Percentiles rank a stretch among this genome's conserved stretches.
Evolutionary conservation across 1,140 invertebrate species (phyloP).

Genomic region (Battus philenor): DNA sequence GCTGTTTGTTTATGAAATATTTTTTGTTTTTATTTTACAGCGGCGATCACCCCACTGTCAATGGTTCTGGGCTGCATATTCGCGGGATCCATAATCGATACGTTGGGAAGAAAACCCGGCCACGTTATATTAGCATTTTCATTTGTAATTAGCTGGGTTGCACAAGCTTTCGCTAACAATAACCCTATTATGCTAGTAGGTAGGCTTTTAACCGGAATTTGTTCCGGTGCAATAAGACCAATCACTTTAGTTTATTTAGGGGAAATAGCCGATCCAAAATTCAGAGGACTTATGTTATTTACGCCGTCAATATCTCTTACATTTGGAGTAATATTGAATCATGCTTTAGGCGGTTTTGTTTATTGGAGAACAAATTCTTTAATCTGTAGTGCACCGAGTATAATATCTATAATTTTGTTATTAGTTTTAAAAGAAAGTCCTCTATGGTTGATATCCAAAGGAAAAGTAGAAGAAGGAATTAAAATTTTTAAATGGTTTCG

Average conservation of each 20-base stretch:
- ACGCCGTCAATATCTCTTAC: conserved; percentile 54
- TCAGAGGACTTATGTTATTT: conserved; percentile 66
- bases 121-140: conserved; percentile 74
- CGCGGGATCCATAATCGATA: conserved; percentile 75
- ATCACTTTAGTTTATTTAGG: conserved; percentile 53
- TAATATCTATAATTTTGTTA: conserved; percentile 18
- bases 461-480: conserved; percentile 31
- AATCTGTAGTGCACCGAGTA: conserved; percentile 25
- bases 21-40: too few species aligned
- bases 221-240: conserved; percentile 50
- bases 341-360: conserved; percentile 71
- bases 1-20: background rate
- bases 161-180: conserved; percentile 66
- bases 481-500: conserved; percentile 35
- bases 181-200: conserved; percentile 72
- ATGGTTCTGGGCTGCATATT: conserved; percentile 71
- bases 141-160: conserved; percentile 77
- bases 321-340: conserved; percentile 61
- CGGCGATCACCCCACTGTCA: conserved; percentile 64
- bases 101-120: conserved; percentile 77
- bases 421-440: conserved; percentile 43
- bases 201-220: conserved; percentile 77
- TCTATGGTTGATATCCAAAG: conserved; percentile 41
- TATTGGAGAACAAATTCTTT: conserved; percentile 56
- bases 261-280: conserved; percentile 67